A percentile compares a stretch with the other conserved stretches of the same genome.
Conservation (phyloP, 2,797 vertebrate species). For the Micrastur ruficollis region DNA sequence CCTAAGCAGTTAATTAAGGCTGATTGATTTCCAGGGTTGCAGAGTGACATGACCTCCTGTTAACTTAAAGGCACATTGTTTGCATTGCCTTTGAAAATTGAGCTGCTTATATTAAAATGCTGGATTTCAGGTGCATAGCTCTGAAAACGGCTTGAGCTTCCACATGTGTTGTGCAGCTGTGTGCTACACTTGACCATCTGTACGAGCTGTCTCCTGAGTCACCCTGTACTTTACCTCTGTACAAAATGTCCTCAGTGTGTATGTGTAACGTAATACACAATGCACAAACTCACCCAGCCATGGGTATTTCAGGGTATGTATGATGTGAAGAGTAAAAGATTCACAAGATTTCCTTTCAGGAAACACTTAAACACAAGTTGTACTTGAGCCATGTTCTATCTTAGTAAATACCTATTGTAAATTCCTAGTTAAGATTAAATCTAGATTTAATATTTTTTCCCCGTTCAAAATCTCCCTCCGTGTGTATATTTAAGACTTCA, state of each 20-base stretch:
- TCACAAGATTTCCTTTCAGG: neutral
- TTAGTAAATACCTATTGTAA: neutral
- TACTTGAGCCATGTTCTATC: neutral
- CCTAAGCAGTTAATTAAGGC: neutral
- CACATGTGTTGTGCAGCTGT: neutral
- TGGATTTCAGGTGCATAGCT: neutral
- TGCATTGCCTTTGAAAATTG: neutral
- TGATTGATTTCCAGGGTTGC: neutral
- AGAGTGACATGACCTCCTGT: neutral
- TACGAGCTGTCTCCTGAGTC: neutral
- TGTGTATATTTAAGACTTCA: neutral
- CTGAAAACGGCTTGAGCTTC: neutral
- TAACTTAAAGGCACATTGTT: fast-evolving
- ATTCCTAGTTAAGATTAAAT: neutral
- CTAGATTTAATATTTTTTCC: neutral
- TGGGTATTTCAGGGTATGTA: neutral
- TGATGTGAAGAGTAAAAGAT: neutral
- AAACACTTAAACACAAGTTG: neutral
- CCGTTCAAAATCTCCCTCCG: neutral
- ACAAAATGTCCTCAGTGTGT: neutral
- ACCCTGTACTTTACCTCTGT: neutral
- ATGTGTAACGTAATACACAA: fast-evolving
- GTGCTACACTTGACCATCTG: neutral
- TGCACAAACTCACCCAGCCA: neutral
- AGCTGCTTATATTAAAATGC: neutral